Evolutionary conservation across 2,888 invertebrate species (phyloP), one percentile per base, ranked within the genome.

Genomic region (Chaetogeoica ovagalla): DNA sequence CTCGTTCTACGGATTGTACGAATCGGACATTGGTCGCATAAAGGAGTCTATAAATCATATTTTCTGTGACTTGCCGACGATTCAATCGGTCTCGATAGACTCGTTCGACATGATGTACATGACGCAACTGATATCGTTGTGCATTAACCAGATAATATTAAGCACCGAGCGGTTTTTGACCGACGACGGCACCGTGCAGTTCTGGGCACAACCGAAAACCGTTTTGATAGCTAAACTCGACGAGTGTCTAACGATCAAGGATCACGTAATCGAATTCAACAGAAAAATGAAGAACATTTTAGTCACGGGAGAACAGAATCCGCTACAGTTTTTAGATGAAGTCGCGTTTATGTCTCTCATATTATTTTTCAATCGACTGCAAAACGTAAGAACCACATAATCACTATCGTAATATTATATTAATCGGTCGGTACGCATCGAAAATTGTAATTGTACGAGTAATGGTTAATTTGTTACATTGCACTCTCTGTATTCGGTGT

Each of bases 81-180:
- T 55, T 7, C 77, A 70, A 15, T 21, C 55, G 7, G 62, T 71
- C 43, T 62, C 39, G 7, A 13, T 7, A 0, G 11, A 55, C 2
- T 55, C 69, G 7, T 70, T 70, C 9, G 52, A 55, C 5, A 71
- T 43, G 19, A 63, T 37, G 0, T 37, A 19, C 39, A 71, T 55
- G 19, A 70, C 77, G 0, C 62, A 52, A 23, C 1, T 79, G 9
- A 8, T 79, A 7, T 55, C 63, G 23, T 17, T 52, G 15, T 70
- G 70, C 19, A 13, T 79, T 17, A 70, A 63, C 17, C 77, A 79
- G 13, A 19, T 43, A 11, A 23, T 70, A 1, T 19, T 23, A 21
- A 79, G 62, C 13, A n/a, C 62, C n/a, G 43, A 57, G 7, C 39
- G 70, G 0, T 79, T 55, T 57, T 19, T 79, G 55, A 71, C 70